These are phyloP conservation scores for Montipora cactus DNA, from an alignment of 64 coral and sea anemone genomes.

Conservation along the genomic window DNA sequence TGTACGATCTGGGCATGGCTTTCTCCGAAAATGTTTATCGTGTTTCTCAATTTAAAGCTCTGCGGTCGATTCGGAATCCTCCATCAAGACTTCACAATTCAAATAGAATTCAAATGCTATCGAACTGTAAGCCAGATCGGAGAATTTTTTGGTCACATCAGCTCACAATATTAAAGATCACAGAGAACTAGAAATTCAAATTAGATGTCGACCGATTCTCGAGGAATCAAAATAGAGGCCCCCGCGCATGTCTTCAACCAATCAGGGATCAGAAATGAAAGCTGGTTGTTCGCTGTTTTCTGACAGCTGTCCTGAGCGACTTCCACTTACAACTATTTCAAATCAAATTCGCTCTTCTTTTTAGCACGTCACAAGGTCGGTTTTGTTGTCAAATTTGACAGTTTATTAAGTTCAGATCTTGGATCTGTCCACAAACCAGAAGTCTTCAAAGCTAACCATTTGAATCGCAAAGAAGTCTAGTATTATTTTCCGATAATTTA, in stretches of 20 bases:
- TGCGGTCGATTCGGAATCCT: neutral
- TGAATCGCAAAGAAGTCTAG: neutral
- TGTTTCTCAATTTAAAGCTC: neutral
- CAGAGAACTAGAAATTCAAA: conserved; percentile 40
- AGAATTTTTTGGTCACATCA: conserved; percentile 22
- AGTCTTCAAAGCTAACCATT: neutral
- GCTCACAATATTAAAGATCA: conserved; percentile 46
- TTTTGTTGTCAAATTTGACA: neutral
- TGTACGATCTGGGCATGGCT: conserved; percentile 45
- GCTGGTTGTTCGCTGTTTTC: neutral
- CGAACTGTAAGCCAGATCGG: conserved; percentile 10
- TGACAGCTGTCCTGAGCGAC: conserved; percentile 42
- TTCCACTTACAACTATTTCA: neutral
- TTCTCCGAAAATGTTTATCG: neutral
- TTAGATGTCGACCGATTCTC: conserved; percentile 42
- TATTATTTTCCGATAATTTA: conserved; percentile 29
- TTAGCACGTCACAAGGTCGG: neutral
- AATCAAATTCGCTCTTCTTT: conserved; percentile 8
- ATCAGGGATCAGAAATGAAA: conserved; percentile 31
- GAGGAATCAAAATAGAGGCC: conserved; percentile 53
- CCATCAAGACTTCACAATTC: conserved; percentile 30
- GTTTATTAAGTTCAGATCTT: neutral
- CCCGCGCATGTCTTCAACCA: conserved; percentile 27
- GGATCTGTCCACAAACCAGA: neutral
- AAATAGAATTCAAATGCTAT: neutral